Percentiles rank a stretch among this genome's conserved stretches.
Conservation (phyloP, 2,888 invertebrate species). For the Nezara viridula region DNA sequence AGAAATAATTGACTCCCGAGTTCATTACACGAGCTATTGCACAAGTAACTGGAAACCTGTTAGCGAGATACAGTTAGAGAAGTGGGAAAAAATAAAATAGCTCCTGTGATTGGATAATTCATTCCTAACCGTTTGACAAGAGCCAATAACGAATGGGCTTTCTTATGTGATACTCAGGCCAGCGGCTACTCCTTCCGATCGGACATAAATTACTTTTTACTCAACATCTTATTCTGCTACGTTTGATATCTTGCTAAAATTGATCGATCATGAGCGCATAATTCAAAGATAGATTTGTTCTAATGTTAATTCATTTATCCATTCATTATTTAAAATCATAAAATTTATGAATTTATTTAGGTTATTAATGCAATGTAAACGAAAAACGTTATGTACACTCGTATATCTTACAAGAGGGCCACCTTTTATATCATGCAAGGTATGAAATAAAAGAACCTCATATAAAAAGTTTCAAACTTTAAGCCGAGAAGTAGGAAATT, state of each 20-base stretch:
- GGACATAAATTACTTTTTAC: slow-evolving; percentile 9
- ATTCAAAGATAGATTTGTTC: too few species aligned
- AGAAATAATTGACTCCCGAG: neutral
- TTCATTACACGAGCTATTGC: slow-evolving; percentile 10
- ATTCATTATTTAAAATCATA: neutral
- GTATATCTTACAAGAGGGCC: too few species aligned
- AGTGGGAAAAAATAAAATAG: neutral
- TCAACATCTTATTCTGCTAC: neutral
- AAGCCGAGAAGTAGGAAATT: too few species aligned
- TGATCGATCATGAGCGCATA: neutral
- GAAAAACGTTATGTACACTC: too few species aligned
- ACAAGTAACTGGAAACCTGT: slow-evolving; percentile 21
- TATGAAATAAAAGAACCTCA: too few species aligned
- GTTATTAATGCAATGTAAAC: too few species aligned
- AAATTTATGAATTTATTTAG: neutral
- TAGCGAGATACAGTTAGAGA: neutral
- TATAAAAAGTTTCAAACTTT: too few species aligned
- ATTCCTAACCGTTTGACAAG: slow-evolving; percentile 9
- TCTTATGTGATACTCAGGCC: neutral
- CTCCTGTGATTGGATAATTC: neutral
- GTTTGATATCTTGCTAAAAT: neutral
- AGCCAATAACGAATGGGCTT: neutral
- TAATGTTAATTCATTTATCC: neutral
- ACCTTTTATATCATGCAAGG: too few species aligned
- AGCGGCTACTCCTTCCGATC: neutral